Evolutionary conservation across 2,113 vertebrate genomes (phyloP).

Genomic region (Saccopteryx bilineata): DNA sequence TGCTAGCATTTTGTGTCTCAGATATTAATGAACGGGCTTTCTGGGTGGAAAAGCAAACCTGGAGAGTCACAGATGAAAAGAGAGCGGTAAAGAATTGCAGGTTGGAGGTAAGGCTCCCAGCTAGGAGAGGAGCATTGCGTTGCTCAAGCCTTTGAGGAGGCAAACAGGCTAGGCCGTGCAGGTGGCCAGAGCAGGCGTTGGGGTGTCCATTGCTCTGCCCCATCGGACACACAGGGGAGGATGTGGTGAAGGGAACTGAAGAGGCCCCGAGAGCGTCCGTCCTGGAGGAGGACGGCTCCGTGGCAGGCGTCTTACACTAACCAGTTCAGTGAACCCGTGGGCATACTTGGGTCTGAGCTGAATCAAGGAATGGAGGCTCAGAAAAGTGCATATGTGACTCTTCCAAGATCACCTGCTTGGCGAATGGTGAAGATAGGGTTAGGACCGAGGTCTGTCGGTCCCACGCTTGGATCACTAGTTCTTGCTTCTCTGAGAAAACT

Average conservation of each 20-base stretch:
- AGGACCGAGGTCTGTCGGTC: not conserved
- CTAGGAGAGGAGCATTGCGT: not conserved
- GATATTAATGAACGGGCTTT: slow-evolving; percentile 20
- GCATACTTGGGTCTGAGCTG: not conserved
- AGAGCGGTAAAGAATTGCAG: not conserved
- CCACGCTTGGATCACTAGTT: not conserved
- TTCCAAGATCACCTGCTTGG: not conserved
- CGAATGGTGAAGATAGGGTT: not conserved
- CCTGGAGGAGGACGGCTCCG: not conserved
- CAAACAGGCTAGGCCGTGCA: not conserved
- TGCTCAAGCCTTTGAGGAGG: not conserved
- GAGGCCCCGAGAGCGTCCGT: not conserved
- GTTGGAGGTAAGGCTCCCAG: not conserved
- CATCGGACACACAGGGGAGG: not conserved
- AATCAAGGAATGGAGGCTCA: not conserved
- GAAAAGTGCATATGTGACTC: not conserved
- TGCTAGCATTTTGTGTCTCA: not conserved
- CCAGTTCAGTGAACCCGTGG: too few relatives aligned
- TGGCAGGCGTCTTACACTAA: rapidly evolving
- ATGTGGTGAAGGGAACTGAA: not conserved
- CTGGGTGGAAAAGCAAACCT: not conserved
- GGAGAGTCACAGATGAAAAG: slow-evolving; percentile 3
- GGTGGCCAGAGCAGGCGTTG: not conserved
- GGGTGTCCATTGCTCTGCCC: not conserved
- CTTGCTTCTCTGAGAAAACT: not conserved